Evolutionary conservation across 2,888 invertebrate genomes (phyloP), one percentile per base, ranked within the genome.

Genomic region (Entomobrya proxima): DNA sequence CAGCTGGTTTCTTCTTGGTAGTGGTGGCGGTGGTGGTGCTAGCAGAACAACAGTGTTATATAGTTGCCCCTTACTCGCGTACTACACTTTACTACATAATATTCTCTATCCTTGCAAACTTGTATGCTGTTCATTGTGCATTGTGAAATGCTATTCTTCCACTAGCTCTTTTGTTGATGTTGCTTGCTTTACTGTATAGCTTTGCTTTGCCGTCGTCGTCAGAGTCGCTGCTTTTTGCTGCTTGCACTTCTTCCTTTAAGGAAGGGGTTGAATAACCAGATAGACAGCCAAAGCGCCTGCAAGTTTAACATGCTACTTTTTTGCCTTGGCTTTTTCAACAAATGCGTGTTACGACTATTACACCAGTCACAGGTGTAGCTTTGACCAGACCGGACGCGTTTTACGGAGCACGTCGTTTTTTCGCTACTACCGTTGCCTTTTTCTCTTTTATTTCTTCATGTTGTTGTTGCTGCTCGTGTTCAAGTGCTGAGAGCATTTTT

Each of bases 291-390:
- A 18, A 72, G 72, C 18, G 27, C 27, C 35, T 58, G 47, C 47
- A 50, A 44, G 24, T 61, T 67, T n/a, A n/a, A 32, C 69, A 50
- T 64, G 50, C 35, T 27, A 37, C 32, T 47, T 86, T n/a, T n/a
- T 78, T 69, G 81, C 86, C 82, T 82, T 58, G 40, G 76, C 86
- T 37, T 69, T 82, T 78, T 79, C 47, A 84, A 40, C 74, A 74
- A 79, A 74, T 77, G 84, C 84, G 69, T 77, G 72, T 58, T 69
- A 37, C 44, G 52, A 74, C 86, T 76, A 80, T 78, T 58, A 77
- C 77, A 72, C 76, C 88, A 88, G 88, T 88, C 88, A 88, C 88
- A 88, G 88, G 88, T 88, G 88, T 88, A 87, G 81, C 87, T 80
- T 86, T 85, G 84, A 69, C 82, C 82, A 85, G 88, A 85, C 85